These are phyloP conservation scores for Harpagoxenus sublaevis DNA, from an alignment of 2,888 invertebrate genomes.

Conservation along the genomic window DNA sequence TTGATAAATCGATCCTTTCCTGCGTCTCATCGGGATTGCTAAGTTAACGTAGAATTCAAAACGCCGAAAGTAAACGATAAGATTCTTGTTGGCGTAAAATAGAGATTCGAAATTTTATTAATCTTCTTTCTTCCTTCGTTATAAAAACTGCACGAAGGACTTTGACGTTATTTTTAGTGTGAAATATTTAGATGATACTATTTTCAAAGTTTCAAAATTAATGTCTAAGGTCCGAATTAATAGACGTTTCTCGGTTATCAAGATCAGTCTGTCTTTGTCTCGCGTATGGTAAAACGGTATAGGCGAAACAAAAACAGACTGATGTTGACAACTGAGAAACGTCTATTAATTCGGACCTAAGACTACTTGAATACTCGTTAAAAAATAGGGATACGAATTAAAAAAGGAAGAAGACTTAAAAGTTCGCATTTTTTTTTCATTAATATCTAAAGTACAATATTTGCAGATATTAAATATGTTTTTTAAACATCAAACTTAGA, in stretches of 20 bases:
- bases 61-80: background rate
- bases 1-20: slow-evolving; percentile 70
- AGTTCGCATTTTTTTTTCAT: background rate
- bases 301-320: too few species aligned
- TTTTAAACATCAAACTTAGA: background rate
- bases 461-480: background rate
- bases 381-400: background rate
- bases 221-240: background rate
- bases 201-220: background rate
- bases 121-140: background rate
- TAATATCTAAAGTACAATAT: background rate
- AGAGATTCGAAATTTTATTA: background rate
- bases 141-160: background rate
- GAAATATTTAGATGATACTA: background rate
- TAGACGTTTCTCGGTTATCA: too few species aligned
- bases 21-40: slow-evolving; percentile 37
- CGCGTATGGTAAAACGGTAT: too few species aligned
- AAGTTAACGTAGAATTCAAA: slow-evolving; percentile 26
- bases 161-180: background rate
- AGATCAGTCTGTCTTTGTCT: too few species aligned
- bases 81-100: background rate
- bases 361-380: background rate
- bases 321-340: too few species aligned
- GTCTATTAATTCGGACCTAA: too few species aligned
- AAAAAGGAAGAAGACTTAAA: background rate